Evolutionary conservation across 2,888 invertebrate species (phyloP), one percentile per base, ranked within the genome.

Genomic region (Melanchra persicariae): DNA sequence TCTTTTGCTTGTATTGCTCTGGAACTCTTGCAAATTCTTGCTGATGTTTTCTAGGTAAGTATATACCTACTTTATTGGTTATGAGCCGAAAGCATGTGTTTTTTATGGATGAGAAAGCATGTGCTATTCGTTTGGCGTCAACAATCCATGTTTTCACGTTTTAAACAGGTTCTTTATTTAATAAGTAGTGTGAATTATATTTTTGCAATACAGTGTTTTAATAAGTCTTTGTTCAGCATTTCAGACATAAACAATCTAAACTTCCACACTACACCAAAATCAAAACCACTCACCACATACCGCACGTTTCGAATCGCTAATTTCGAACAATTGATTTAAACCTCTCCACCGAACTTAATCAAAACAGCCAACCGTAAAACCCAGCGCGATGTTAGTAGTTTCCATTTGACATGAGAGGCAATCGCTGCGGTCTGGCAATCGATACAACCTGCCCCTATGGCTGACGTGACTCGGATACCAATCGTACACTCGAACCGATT

Each of bases 371-470:
- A 47, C 60, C 71, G 61, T 78, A 68, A 70, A 75, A 63, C 58
- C 70, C 54, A 15, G 24, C 26, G 62, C 49, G 43, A 58, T 66
- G 80, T 67, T 70, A 63, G 71, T 74, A 71, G 79, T 82, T 81
- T 79, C 54, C 66, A 62, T 75, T 79, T 81, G 79, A 66, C 70
- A 77, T 75, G 71, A 70, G 71, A 60, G 54, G 77, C 61, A 73
- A 73, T 61, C 70, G 63, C 59, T 74, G 77, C 68, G 74, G 79
- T 78, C 68, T 70, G 63, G 37, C 60, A 81, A 87, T 85, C 88
- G 83, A 89, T 89, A 86, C 83, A 81, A 82, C 83, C 85, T 85
- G 85, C 90, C 90, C 88, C 81, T 86, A 90, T 89, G 85, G 70
- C 63, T 69, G 74, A 88, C 89, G 90, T 90, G 90, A 82, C 78